Base-by-base conservation (phyloP, 2,113 vertebrate species). In the Benitochromis conjunctus region DNA sequence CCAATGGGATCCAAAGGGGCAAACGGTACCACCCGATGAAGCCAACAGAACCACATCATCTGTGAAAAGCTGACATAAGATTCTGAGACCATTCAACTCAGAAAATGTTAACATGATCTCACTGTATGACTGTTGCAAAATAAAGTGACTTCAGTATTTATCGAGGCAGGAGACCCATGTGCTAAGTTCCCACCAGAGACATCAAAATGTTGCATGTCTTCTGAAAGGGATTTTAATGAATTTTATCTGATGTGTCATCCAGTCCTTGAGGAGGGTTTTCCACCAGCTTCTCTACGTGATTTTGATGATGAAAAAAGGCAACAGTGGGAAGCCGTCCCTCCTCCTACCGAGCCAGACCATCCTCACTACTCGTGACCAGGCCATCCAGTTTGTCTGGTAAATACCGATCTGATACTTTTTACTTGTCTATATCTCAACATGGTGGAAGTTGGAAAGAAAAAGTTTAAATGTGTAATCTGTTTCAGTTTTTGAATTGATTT, bases 311-410 rank as follows among this genome's bases (percentile, higher is more conserved):
- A 95, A 93, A 34, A 94, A 93, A 43, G 91, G 81, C 0, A 83
- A 60, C 10, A 54, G 90, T 0, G 88, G 95, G 36, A 95, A 89
- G n/a, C 34, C 24, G 0, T 6, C 89, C 1, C 92, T 95, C 1
- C 94, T 97, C 1, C 5, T 89, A 0, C 88, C 95, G 58, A 96
- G 91, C 0, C 93, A 96, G 8, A 80, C 95, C 1, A 86, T 93
- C 66, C 84, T 96, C 71, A 60, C 54, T 5, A 90, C 95, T 81
- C 97, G 97, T 53, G 95, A 96, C 85, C 96, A 96, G 79, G 96
- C 98, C 64, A 11, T 99, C 34, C 93, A 86, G 11, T 99, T 99
- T 93, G 96, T 99, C 91, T 97, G 98, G 99, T 99, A 90, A 96
- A 46, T 31, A 9, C 9, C 18, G 56, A 66, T 12, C 14, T 18